Evolutionary conservation across 2,888 invertebrate species (phyloP), one percentile per base, ranked within the genome.

Genomic region (Caenorhabditis sulstoni): DNA sequence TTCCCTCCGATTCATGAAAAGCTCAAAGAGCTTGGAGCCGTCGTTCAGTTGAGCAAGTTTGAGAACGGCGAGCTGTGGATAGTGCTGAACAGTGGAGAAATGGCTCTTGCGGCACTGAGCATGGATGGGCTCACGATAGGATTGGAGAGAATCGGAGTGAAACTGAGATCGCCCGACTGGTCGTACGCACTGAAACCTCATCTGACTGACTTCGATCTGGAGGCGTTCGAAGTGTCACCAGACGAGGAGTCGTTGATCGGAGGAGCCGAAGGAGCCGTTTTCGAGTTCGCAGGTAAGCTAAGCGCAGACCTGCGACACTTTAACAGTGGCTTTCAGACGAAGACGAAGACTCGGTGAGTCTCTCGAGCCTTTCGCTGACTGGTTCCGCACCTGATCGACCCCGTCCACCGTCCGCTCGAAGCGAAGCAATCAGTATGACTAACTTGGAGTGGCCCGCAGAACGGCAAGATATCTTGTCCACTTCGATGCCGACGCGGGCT

Each of bases 51-150:
- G n/a, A 87, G 86, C 68, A 90, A 90, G 86, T 96, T 96, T 91
- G 94, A 96, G 16, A 95, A 94, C 23, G 94, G 94, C 76, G 94
- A 95, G 16, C 94, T 97, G 92, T 95, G 95, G 94, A 94, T 97
- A 29, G 96, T 96, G 9, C 96, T 97, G 90, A 93, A 95, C 85
- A 95, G 95, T 89, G 96, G 97, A 0, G 94, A 95, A 89, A 94
- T 94, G 84, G 97, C 97, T 3, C 91, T 98, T 22, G 90, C 91
- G 22, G 92, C 92, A 4, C 79, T 92, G 16, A 87, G 91, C 59
- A 91, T 91, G 86, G 90, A 92, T 81, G 88, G 91, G 41, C n/a
- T 89, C 20, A 49, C n/a, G 9, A 58, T 80, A 18, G 65, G 64
- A 20, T 44, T 62, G 37, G 79, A 85, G 11, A 37, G 57, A n/a